Evolutionary conservation across 2,888 invertebrate genomes (phyloP), one percentile per base, ranked within the genome.

Genomic region (Blomia tropicalis): DNA sequence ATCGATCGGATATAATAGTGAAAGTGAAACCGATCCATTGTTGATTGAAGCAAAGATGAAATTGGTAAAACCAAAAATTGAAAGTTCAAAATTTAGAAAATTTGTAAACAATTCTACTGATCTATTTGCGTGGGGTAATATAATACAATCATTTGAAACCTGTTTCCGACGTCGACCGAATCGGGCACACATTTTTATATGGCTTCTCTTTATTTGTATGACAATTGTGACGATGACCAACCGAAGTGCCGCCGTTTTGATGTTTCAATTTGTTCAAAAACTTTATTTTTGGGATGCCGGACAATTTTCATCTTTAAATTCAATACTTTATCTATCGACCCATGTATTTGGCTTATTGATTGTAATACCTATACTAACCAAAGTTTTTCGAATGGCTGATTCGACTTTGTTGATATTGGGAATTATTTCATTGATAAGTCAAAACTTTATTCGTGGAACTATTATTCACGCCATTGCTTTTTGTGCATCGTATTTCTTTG

Each of bases 261-360:
- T 62, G 1, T 62, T 62, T 30, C 62, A 62, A 32, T 62, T 56
- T 30, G 62, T 62, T 4, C 62, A 62, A 23, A 36, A 43, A 43
- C 29, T 58, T 29, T 62, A 25, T 43, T 30, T 25, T 19, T 62
- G 62, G 62, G 56, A 62, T 25, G 60, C 60, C 14, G 36, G 36
- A 36, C 7, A 7, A 11, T 36, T 36, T 17, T 36, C 36, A 36
- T 17, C 7, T 11, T 36, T 11, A 1, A 62, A 62, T 22, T n/a
- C 62, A 1, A 19, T 25, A 1, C 43, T 56, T 25, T 43, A 41
- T 17, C 5, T 62, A 23, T 43, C 56, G 1, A 58, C 56, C 14
- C 56, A 56, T 22, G 3, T 56, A 14, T 36, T 62, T 23, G 56
- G 62, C 27, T 30, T 62, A 22, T 7, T 41, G 2, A n/a, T 62